Evolutionary conservation across 2,113 vertebrate genomes (phyloP).

Genomic region (Cinclus cinclus): DNA sequence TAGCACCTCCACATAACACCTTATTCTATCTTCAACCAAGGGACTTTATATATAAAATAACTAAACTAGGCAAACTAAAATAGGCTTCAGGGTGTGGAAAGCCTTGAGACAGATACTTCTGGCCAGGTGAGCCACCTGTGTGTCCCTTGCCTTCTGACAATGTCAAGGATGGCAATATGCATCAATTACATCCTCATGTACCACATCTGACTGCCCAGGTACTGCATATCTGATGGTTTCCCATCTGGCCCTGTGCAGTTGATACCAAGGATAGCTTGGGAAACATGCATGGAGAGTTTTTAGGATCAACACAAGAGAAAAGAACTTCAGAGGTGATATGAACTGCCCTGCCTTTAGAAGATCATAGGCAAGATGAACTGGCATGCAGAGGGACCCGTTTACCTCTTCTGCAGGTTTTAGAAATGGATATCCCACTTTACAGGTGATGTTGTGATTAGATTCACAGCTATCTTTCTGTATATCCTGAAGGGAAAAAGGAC

Average conservation of each 20-base stretch:
- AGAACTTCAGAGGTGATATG: not conserved
- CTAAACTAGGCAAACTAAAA: not conserved
- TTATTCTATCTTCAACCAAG: not conserved
- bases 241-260: not conserved
- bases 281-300: not conserved
- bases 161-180: not conserved
- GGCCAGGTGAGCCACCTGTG: not conserved
- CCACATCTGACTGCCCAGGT: not conserved
- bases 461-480: conserved; percentile 84
- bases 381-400: not conserved
- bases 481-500: conserved; percentile 69
- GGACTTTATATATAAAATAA: not conserved
- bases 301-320: not conserved
- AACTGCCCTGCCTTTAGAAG: not conserved
- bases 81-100: not conserved
- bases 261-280: not conserved
- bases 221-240: not conserved
- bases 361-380: not conserved
- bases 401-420: conserved; percentile 81
- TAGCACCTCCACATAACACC: not conserved
- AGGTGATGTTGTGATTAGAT: conserved; percentile 81
- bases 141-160: not conserved
- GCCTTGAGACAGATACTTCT: not conserved
- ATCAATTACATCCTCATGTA: not conserved
- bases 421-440: conserved; percentile 93